Evolutionary conservation across 2,888 invertebrate genomes (phyloP).

Genomic region (Meghimatium bilineatum): DNA sequence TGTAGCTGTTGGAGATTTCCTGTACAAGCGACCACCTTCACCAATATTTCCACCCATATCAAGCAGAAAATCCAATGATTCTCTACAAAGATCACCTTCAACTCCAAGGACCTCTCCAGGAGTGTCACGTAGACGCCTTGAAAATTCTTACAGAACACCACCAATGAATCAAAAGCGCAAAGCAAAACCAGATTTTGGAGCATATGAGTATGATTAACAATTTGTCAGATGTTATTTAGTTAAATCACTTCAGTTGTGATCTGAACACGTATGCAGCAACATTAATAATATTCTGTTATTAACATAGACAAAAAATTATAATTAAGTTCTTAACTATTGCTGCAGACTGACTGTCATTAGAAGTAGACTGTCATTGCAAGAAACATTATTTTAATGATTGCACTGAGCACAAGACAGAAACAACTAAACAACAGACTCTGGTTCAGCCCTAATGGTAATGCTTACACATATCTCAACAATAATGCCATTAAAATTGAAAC

Average conservation of each 20-base stretch:
- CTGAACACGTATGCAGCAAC: background rate
- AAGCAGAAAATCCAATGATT: slow-evolving; percentile 55
- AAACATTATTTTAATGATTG: background rate
- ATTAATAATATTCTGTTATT: background rate
- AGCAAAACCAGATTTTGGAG: slow-evolving; percentile 36
- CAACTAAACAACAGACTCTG: background rate
- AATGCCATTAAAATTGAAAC: background rate
- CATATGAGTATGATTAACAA: slow-evolving; percentile 40
- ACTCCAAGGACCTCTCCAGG: slow-evolving; percentile 55
- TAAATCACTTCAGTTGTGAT: background rate
- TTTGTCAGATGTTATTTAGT: background rate
- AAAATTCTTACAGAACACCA: slow-evolving; percentile 54
- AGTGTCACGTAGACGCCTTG: slow-evolving; percentile 53
- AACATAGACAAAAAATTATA: background rate
- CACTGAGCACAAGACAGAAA: background rate
- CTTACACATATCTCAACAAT: background rate
- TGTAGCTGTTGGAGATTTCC: slow-evolving; percentile 53
- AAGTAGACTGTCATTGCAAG: background rate
- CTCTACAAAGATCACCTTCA: slow-evolving; percentile 54
- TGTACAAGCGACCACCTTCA: slow-evolving; percentile 57
- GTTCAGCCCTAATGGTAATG: background rate
- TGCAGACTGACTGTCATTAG: background rate
- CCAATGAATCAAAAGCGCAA: slow-evolving; percentile 52
- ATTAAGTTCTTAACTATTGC: background rate
- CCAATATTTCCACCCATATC: slow-evolving; percentile 55